phyloP scores from a whole-genome alignment of 2,113 vertebrate genomes.

The Arenaria interpres region DNA sequence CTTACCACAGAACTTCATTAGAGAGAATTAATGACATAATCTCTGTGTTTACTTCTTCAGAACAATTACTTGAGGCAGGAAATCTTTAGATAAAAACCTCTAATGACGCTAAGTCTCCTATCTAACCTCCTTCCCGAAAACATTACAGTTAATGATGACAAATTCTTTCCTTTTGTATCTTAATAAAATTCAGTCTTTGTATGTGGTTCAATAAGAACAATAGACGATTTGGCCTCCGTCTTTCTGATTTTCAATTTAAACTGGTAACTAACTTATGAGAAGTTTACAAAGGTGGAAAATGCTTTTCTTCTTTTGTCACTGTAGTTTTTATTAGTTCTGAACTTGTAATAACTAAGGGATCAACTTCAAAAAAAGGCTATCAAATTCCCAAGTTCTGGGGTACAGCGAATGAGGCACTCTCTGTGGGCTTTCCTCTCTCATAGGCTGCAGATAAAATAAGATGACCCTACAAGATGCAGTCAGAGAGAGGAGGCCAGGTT shows the following conservation, averaged over 20 bases:
- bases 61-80: constrained; percentile 62
- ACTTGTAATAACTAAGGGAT: not conserved
- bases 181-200: constrained; percentile 51
- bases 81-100: constrained; percentile 66
- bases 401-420: not conserved
- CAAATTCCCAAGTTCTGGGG: not conserved
- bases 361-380: not conserved
- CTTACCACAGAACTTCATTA: constrained; percentile 10
- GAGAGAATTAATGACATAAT: constrained; percentile 46
- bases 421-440: not conserved
- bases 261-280: not conserved
- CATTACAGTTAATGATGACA: constrained; percentile 60
- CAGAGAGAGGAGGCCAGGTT: not conserved
- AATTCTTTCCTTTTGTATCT: constrained; percentile 56
- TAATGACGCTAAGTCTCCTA: constrained; percentile 60
- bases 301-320: not conserved
- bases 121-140: constrained; percentile 48
- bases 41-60: constrained; percentile 28
- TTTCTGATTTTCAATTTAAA: constrained; percentile 19
- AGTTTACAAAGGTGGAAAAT: not conserved
- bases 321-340: not conserved
- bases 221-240: not conserved
- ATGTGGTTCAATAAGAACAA: constrained; percentile 27
- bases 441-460: not conserved
- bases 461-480: not conserved